Conservation (phyloP, 1,140 invertebrate genomes). For the Teleogryllus occipitalis region DNA sequence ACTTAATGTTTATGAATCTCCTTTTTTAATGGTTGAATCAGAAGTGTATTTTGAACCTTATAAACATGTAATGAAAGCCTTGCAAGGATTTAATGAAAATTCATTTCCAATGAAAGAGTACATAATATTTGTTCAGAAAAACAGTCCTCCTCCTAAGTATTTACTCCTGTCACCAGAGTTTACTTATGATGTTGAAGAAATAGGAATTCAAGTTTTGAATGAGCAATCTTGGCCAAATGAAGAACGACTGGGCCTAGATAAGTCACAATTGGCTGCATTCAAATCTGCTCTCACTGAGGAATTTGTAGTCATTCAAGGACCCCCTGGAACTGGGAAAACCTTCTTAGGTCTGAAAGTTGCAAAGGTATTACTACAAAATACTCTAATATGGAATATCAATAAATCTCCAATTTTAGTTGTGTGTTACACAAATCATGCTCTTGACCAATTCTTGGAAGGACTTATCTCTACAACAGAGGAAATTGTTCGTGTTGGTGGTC, state of each 20-base stretch:
- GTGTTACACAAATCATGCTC: slow-evolving; percentile 52
- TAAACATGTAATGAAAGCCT: slow-evolving; percentile 48
- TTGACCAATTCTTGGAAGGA: slow-evolving; percentile 53
- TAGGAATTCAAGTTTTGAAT: slow-evolving; percentile 21
- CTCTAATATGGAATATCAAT: slow-evolving; percentile 22
- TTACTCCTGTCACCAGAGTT: background rate
- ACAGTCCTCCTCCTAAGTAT: slow-evolving; percentile 24
- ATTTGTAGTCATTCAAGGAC: slow-evolving; percentile 47
- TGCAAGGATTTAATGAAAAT: slow-evolving; percentile 43
- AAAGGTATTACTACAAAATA: slow-evolving; percentile 30
- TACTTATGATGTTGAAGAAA: slow-evolving; percentile 10
- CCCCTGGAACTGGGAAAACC: slow-evolving; percentile 49
- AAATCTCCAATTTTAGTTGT: slow-evolving; percentile 44
- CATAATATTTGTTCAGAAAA: slow-evolving; percentile 26
- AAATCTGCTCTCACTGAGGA: slow-evolving; percentile 30
- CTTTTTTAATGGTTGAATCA: slow-evolving; percentile 54
- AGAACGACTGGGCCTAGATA: slow-evolving; percentile 28
- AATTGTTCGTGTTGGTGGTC: slow-evolving; percentile 41
- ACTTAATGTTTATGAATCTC: slow-evolving; percentile 33
- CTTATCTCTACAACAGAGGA: slow-evolving; percentile 32
- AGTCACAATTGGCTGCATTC: slow-evolving; percentile 30
- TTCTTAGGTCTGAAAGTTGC: slow-evolving; percentile 37
- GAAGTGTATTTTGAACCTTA: slow-evolving; percentile 63
- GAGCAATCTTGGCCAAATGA: slow-evolving; percentile 28
- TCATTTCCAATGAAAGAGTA: slow-evolving; percentile 38